Evolutionary conservation across 2,113 vertebrate genomes (phyloP), one percentile per base, ranked within the genome.

Genomic region (Vulpes lagopus): DNA sequence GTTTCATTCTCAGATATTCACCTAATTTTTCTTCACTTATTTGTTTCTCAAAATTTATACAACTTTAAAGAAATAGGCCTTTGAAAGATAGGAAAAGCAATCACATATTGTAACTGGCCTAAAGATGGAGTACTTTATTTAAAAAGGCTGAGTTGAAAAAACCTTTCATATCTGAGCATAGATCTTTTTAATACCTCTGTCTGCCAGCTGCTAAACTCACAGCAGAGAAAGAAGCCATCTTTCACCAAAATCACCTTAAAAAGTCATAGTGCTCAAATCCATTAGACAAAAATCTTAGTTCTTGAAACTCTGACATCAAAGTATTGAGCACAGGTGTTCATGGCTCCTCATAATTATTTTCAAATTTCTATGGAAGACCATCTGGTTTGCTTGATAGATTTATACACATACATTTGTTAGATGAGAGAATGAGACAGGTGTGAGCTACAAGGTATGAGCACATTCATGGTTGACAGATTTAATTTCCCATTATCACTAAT

Each of bases 341-440:
- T 57, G 23, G 19, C 14, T 88, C 25, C 10, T 96, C n/a, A 76
- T 88, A 90, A 93, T 89, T 74, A 84, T 91, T 96, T 87, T 92
- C 35, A 76, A 64, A 27, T 89, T 95, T 92, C 64, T 80, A 55
- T 78, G 43, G 55, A 55, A 81, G 32, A 96, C 35, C 55, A 80
- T 90, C 79, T 94, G 84, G n/a, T 60, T 87, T 59, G 12, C 38
- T 95, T 96, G 89, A 80, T 78, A 92, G n/a, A 53, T 81, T 97
- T 87, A 83, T 53, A 90, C 19, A 43, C 10, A 6, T 4, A 62
- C 53, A 19, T 95, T 95, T 96, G 73, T 96, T 92, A 96, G 57
- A 69, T 35, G 51, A 95, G 35, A 95, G 80, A 96, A 97, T 97
- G 25, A 95, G 27, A 55, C 94, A 97, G 94, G 87, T 97, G 87